phyloP scores from a whole-genome alignment of 2,888 invertebrate species.

The Ochropleura leucogaster region DNA sequence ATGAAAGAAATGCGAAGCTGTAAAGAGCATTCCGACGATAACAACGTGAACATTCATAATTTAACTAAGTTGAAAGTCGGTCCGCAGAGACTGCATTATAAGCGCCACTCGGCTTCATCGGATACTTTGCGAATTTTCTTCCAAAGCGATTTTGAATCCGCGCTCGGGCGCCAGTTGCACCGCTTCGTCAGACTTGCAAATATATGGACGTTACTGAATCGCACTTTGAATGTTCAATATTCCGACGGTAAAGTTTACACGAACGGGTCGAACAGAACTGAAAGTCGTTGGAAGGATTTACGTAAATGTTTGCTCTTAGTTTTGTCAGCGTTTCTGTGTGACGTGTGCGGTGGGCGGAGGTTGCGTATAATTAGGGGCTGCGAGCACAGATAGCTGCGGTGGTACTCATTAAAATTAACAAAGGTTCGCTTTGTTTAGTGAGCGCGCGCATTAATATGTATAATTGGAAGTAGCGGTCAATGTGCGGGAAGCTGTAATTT shows the following conservation, averaged over 20 bases:
- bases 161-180: slow-evolving; percentile 19
- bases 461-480: slow-evolving; percentile 20
- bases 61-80: slow-evolving; percentile 22
- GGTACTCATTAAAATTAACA: slow-evolving; percentile 35
- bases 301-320: slow-evolving; percentile 32
- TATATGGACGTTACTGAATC: slow-evolving; percentile 24
- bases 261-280: slow-evolving; percentile 47
- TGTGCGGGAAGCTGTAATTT: slow-evolving; percentile 4
- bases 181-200: slow-evolving; percentile 21
- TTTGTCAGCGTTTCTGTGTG: slow-evolving; percentile 26
- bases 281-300: slow-evolving; percentile 43
- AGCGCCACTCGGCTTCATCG: slow-evolving; percentile 9
- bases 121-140: slow-evolving; percentile 44
- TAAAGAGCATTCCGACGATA: slow-evolving; percentile 14
- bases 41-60: slow-evolving; percentile 31
- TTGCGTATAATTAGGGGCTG: slow-evolving; percentile 23
- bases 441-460: slow-evolving; percentile 5
- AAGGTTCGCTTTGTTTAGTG: slow-evolving; percentile 17
- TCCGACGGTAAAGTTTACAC: slow-evolving; percentile 48
- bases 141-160: slow-evolving; percentile 27
- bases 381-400: slow-evolving; percentile 23
- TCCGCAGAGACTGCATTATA: slow-evolving; percentile 28
- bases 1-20: slow-evolving; percentile 1
- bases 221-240: slow-evolving; percentile 50
- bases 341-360: background rate